A percentile compares a stretch with the other conserved stretches of the same genome.
phyloP scores from a whole-genome alignment of 2,888 invertebrate genomes.

The Conchocele bisecta region DNA sequence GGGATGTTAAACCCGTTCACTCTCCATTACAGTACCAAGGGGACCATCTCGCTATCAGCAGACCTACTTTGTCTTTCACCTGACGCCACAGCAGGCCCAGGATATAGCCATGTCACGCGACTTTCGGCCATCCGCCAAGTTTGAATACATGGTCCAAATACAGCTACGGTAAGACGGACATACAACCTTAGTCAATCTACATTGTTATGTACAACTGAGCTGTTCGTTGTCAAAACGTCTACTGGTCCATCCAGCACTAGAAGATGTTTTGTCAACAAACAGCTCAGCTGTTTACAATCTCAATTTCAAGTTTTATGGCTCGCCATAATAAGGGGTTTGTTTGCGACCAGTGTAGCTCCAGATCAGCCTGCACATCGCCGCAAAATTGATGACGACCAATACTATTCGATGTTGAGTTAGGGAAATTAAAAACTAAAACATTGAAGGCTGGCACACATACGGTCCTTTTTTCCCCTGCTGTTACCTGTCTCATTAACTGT shows the following conservation, averaged over 20 bases:
- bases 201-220: too few species aligned
- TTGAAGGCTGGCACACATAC: too few species aligned
- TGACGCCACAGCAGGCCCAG: constrained; percentile 96
- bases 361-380: too few species aligned
- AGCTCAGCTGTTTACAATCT: background rate
- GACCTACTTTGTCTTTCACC: constrained; percentile 92
- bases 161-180: constrained; percentile 87
- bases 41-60: constrained; percentile 88
- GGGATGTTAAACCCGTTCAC: too few species aligned
- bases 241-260: background rate
- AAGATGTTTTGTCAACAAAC: background rate
- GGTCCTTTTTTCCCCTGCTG: too few species aligned
- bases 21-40: constrained; percentile 75
- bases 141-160: constrained; percentile 89
- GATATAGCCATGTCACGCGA: constrained; percentile 91
- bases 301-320: constrained; percentile 3
- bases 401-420: too few species aligned
- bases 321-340: background rate
- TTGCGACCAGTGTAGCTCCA: too few species aligned
- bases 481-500: too few species aligned
- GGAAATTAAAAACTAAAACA: too few species aligned
- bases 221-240: too few species aligned
- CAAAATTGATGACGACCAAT: too few species aligned
- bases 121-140: constrained; percentile 73
- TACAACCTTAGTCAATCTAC: too few species aligned